Evolutionary conservation across 2,797 vertebrate species (phyloP).

Genomic region (Potorous gilbertii): DNA sequence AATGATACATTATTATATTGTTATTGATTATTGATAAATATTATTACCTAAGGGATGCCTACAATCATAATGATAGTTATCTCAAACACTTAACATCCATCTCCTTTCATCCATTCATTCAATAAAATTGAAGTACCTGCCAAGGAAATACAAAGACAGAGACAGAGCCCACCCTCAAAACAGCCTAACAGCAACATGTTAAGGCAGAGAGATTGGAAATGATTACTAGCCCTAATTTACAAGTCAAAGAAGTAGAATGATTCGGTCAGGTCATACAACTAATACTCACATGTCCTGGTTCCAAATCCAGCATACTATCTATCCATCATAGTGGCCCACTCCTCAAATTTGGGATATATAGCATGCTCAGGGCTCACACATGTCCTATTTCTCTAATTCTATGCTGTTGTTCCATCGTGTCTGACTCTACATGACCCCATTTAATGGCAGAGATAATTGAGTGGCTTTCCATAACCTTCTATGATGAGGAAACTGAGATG

Average conservation of each 20-base stretch:
- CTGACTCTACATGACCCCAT: not conserved
- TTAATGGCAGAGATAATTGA: not conserved
- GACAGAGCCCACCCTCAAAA: not conserved
- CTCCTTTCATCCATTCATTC: not conserved
- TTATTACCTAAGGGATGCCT: not conserved
- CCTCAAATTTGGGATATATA: not conserved
- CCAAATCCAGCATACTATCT: not conserved
- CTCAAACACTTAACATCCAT: not conserved
- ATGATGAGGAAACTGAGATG: not conserved
- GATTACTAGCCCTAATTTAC: not conserved
- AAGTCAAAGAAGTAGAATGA: not conserved
- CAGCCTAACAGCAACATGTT: not conserved
- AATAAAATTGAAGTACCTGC: not conserved
- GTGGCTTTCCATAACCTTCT: not conserved
- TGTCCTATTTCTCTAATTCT: not conserved
- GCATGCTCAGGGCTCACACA: not conserved
- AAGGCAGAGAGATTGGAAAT: not conserved
- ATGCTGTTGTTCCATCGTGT: not conserved
- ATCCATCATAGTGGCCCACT: not conserved
- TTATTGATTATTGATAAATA: not conserved
- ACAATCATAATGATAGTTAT: not conserved
- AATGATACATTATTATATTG: too few relatives aligned
- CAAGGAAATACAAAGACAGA: not conserved
- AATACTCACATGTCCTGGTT: not conserved
- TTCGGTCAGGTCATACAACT: not conserved